Percentiles rank a stretch among this genome's conserved stretches.
Evolutionary conservation across 2,113 vertebrate genomes (phyloP).

Genomic region (Rhynchomys soricoides): DNA sequence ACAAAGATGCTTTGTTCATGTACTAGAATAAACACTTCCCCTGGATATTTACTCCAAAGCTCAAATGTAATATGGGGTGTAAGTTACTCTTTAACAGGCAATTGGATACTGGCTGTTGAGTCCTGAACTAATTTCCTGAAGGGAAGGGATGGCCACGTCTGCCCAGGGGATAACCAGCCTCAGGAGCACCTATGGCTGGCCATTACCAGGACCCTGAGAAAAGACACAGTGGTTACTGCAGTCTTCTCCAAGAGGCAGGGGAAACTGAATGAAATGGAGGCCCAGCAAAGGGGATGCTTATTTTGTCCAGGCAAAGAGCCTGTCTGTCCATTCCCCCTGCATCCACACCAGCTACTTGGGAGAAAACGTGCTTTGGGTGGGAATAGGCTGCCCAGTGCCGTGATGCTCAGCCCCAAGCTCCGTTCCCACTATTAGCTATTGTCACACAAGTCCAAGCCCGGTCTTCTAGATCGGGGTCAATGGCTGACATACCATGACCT

Average conservation of each 20-base stretch:
- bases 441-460: background rate
- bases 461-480: rapidly evolving
- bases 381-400: background rate
- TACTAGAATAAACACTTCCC: slow-evolving; percentile 25
- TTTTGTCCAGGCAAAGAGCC: background rate
- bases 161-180: background rate
- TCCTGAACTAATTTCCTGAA: slow-evolving; percentile 46
- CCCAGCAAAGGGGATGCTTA: background rate
- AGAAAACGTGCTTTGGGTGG: background rate
- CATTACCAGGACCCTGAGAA: background rate
- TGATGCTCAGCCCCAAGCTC: background rate
- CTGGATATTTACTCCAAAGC: slow-evolving; percentile 14
- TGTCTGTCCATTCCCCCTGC: background rate
- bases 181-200: background rate
- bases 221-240: no score
- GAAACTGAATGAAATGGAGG: background rate
- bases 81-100: slow-evolving; percentile 61
- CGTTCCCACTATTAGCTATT: rapidly evolving
- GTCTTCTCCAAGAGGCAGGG: background rate
- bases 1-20: slow-evolving; percentile 63
- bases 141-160: rapidly evolving
- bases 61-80: slow-evolving; percentile 39
- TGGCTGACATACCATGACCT: rapidly evolving
- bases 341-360: background rate
- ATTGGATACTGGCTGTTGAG: slow-evolving; percentile 13